Conservation (phyloP, 2,113 vertebrate species). For the Corythaeola cristata region DNA sequence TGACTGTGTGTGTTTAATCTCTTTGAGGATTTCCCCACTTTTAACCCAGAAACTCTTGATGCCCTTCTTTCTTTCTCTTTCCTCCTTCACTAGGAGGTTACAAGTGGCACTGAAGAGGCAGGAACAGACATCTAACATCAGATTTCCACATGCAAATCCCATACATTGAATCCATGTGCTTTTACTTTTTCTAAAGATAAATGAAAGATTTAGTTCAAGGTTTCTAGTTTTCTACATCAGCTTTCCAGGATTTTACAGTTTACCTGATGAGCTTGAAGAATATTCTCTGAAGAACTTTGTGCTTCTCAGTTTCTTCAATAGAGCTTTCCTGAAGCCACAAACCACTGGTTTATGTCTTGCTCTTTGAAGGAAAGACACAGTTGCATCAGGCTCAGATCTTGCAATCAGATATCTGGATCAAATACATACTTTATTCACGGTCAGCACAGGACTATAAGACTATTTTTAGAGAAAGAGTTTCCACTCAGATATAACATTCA, state of each 20-base stretch:
- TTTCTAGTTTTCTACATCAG: neutral
- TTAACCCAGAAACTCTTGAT: neutral
- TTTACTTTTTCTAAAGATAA: neutral
- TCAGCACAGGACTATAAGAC: neutral
- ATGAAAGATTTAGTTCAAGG: neutral
- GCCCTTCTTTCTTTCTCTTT: neutral
- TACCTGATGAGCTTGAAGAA: neutral
- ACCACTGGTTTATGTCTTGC: neutral
- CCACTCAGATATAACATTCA: neutral
- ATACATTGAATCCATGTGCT: accelerated
- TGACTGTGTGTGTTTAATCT: neutral
- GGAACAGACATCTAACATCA: neutral
- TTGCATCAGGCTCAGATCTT: neutral
- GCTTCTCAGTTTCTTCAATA: neutral
- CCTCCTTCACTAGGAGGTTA: neutral
- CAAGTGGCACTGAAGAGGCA: neutral
- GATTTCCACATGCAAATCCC: neutral
- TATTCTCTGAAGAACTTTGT: neutral
- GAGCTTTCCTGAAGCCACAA: neutral
- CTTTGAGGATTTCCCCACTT: neutral
- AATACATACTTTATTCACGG: neutral
- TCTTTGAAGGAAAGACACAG: neutral
- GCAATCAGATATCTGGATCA: neutral
- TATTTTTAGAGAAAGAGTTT: neutral
- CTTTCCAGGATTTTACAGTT: neutral